Evolutionary conservation across 2,113 vertebrate genomes (phyloP).

Genomic region (Zeus faber): DNA sequence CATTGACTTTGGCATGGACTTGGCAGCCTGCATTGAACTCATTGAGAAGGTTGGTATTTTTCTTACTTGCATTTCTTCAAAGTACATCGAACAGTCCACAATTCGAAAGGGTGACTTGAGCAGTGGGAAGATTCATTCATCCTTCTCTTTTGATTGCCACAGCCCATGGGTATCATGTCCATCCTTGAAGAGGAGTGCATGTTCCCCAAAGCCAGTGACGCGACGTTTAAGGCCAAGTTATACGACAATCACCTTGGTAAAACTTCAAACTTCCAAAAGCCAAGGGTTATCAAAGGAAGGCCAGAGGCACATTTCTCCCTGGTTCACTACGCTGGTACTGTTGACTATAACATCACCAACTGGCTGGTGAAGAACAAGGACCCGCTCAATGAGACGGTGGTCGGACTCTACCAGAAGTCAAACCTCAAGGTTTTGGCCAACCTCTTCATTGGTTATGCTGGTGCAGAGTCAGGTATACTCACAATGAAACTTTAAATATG

Average conservation of each 20-base stretch:
- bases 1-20: constrained; percentile 1
- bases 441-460: constrained; percentile 75
- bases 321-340: constrained; percentile 78
- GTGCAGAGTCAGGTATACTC: constrained; percentile 62
- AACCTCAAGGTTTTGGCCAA: constrained; percentile 70
- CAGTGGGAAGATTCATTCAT: background rate
- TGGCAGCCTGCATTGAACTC: constrained; percentile 74
- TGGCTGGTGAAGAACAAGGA: constrained; percentile 86
- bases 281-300: constrained; percentile 58
- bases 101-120: too few relatives aligned
- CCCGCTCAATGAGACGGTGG: constrained; percentile 81
- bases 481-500: background rate
- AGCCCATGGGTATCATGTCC: constrained; percentile 74
- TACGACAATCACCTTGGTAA: constrained; percentile 81
- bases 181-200: constrained; percentile 76
- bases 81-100: background rate
- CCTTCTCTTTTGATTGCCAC: background rate
- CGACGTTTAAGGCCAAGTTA: constrained; percentile 84
- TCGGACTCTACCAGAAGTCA: constrained; percentile 80
- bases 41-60: constrained; percentile 79
- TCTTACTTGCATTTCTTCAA: too few relatives aligned
- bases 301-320: constrained; percentile 80
- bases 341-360: constrained; percentile 81
- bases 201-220: constrained; percentile 78
- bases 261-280: constrained; percentile 55